Base-by-base conservation (phyloP, 2,797 vertebrate genomes). In the Galaxias olidus region DNA sequence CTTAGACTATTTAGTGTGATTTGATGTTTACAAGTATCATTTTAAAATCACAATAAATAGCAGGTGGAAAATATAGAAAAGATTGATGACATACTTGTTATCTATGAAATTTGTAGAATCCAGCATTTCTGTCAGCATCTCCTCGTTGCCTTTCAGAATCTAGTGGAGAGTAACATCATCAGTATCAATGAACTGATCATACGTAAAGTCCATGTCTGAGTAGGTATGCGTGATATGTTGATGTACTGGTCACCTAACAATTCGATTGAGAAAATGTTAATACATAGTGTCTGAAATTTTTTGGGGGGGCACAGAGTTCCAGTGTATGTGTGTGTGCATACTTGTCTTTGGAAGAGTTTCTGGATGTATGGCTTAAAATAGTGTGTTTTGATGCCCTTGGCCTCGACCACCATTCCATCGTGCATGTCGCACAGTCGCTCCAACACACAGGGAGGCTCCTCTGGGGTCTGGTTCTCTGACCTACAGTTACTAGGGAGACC, bases 341-440 rank as follows among this genome's bases (percentile, higher is more conserved):
- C 97, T 94, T 94, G 93, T 83, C 83, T 95, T 30, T 96, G 90
- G 81, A 94, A 96, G 0, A 98, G 92, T 54, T 94, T 95, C 67
- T 92, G 91, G 57, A 99, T 95, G 87, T 98, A 98, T 0, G 97
- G 96, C 71, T 93, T 98, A 79, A 98, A 99, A 85, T 98, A 98
- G 87, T 98, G 96, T 71, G 98, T 95, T 63, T 98, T 98, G 89
- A 99, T 98, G 77, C 96, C 95, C 74, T 98, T 98, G 0, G 97
- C 97, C 75, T 99, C 97, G 51, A 98, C 92, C 13, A 94, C 88
- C 75, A 99, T 91, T 8, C 97, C 97, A 0, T 98, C 94, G 0
- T 99, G 95, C 45, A 97, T 89, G 70, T 98, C 94, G 58, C 97
- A 99, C 4, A 99, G 80, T 0, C 85, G 65, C 72, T 94, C 92